Conservation (phyloP, 2,888 invertebrate species). For the Meteorus cinctellus region DNA sequence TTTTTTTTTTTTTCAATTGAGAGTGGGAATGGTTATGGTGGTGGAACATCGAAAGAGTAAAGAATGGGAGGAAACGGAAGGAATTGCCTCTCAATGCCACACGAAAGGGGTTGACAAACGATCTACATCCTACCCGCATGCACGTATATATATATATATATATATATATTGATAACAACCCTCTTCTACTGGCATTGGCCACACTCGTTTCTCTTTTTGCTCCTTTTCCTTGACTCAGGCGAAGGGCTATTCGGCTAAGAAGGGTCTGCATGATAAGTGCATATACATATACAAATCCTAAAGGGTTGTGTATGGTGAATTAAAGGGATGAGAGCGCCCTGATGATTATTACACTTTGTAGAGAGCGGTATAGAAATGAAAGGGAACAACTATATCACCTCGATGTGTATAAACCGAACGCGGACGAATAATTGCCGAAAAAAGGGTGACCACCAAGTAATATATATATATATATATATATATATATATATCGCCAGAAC, state of each 20-base stretch:
- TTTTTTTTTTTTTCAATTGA: slow-evolving; percentile 35
- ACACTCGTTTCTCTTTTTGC: neutral
- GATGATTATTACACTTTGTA: slow-evolving; percentile 60
- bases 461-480: neutral
- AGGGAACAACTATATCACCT: slow-evolving; percentile 34
- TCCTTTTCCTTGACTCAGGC: slow-evolving; percentile 19
- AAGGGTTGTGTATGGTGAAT: slow-evolving; percentile 66
- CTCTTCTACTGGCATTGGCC: slow-evolving; percentile 14
- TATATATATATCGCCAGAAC: neutral
- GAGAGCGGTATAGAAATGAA: slow-evolving; percentile 39
- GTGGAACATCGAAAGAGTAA: slow-evolving; percentile 26
- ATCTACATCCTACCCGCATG: slow-evolving; percentile 20
- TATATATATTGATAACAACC: slow-evolving; percentile 7
- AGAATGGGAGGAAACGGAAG: slow-evolving; percentile 17
- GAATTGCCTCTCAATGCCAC: slow-evolving; percentile 41
- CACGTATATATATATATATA: neutral
- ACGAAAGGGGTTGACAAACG: slow-evolving; percentile 53
- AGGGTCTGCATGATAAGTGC: slow-evolving; percentile 52
- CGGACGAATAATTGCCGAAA: slow-evolving; percentile 44
- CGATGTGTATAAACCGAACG: slow-evolving; percentile 31
- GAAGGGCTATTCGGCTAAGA: slow-evolving; percentile 64
- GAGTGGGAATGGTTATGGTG: slow-evolving; percentile 25
- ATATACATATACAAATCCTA: slow-evolving; percentile 52
- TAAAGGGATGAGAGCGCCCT: slow-evolving; percentile 60
- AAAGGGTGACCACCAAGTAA: slow-evolving; percentile 32